Base-by-base conservation (phyloP, 2,888 invertebrate genomes). In the Dyspetes luteomarginatus region DNA sequence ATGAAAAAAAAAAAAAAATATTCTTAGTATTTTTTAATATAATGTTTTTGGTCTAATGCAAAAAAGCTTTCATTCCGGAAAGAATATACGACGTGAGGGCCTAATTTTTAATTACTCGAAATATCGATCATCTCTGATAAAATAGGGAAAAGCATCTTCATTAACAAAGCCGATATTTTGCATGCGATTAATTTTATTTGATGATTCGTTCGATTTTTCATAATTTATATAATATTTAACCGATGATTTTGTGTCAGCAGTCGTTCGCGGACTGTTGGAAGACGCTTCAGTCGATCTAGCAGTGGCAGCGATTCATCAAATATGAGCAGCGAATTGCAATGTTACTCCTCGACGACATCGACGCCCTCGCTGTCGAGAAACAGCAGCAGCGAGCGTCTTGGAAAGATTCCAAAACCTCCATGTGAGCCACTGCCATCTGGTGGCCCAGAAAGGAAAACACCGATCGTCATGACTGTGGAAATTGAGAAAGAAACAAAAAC, bases 331-430 rank as follows among this genome's bases (percentile, higher is more conserved):
- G 91, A 91, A 78, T 82, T 90, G 48, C 90, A 90, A 45, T 91
- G 91, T 62, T 91, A 89, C 78, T 92, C 91, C 3, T 92, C 92
- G 60, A 89, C 89, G 56, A 90, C 89, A n/a, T 92, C 91, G 26
- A 92, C 91, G 4, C 92, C 94, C 89, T 93, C 94, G 88, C 93
- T 94, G 81, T 94, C 94, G 89, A 87, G 91, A 17, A 89, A 91
- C 75, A 91, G 89, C 81, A 91, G 91, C 82, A 90, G 89, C 84
- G 92, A 91, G 69, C 83, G 90, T 1, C 87, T 89, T 69, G 87
- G 84, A 77, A 91, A 89, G 48, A 87, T 85, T 60, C 86, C 85
- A 0, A 91, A 89, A 76, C 77, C 85, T 4, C 72, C 87, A 12
- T 90, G 90, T 43, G 81, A 81, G 9, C 7, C 30, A 3, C 43